Base-by-base conservation (phyloP, 1,140 invertebrate genomes). In the Saccostrea cuccullata region DNA sequence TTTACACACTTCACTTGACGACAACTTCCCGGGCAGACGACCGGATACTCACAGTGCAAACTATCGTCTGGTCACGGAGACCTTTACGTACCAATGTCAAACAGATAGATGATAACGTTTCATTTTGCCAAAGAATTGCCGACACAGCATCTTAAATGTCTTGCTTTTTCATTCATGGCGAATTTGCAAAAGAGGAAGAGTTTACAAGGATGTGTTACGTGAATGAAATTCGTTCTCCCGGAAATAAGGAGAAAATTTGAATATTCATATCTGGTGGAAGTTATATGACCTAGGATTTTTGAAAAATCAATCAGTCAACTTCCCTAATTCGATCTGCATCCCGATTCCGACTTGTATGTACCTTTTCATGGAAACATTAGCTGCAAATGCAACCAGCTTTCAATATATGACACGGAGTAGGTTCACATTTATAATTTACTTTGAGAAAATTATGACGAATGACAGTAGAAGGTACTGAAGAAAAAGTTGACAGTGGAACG, bases 251-350 rank as follows among this genome's bases (percentile, higher is more conserved):
- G 58, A 64, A 77, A 77, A 77, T 77, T 30, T 77, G 70, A 77
- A 77, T 77, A 77, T 77, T 77, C 70, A 77, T 77, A 77, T 77
- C 13, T 77, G 23, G 26, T 77, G 70, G 26, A 77, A 77, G 70
- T 77, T 30, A 20, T 20, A n/a, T 67, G 70, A 77, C 70, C 70
- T 30, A 77, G 13, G 26, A 30, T 77, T 77, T 77, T 30, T 12
- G 23, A 77, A 77, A 77, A 77, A 77, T 77, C 70, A 77, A 36
- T 77, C 26, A 77, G 23, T 36, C 12, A 77, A 77, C 30, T 77
- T 77, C 30, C 70, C 60, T 36, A 36, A 77, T 64, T 64, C 58
- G 58, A 64, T 64, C 58, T 20, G 58, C 58, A 64, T 64, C 58
- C 58, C 58, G 58, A 77, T 30, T 77, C 70, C 70, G 30, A 5